Evolutionary conservation across 1,140 invertebrate species (phyloP), one percentile per base, ranked within the genome.

Genomic region (Ostrea edulis): DNA sequence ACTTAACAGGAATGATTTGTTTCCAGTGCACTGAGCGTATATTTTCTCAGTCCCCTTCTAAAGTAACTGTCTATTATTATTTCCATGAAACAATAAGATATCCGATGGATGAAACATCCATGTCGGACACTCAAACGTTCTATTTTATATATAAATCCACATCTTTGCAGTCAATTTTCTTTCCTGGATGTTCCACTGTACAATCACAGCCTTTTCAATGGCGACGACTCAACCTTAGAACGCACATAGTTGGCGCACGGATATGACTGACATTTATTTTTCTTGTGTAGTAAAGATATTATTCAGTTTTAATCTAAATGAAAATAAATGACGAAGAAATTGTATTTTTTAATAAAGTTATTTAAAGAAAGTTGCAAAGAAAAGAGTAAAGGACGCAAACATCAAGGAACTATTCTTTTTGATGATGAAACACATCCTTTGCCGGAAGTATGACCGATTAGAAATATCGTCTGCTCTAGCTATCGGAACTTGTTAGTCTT

Each of bases 81-180:
- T 62, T 29, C 29, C 25, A 62, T 29, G 8, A 77, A 81, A 51
- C 9, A 83, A 44, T 52, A 83, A 54, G 82, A 51, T 53, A 83
- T 83, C 53, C 82, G 82, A 52, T 54, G 82, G 82, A 83, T 77
- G 68, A 52, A 52, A 53, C 52, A 54, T 83, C 82, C 82, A 83
- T 53, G 12, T 83, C 44, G 82, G 53, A 83, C 22, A 53, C 44
- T 22, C 29, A 52, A 25, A 53, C 44, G n/a, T 22, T 54, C 44
- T n/a, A 52, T 53, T 53, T 52, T 17, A 54, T 11, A n/a, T 54
- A 81, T 22, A 83, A 83, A 52, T 83, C 82, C 68, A 77, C 68
- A 77, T 77, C 25, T 77, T 77, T 11, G 25, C 22, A 77, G 68
- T 77, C 9, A 77, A 35, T 77, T 77, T 77, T 29, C 29, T 35